Base-by-base conservation (phyloP, 2,113 vertebrate species). In the Atrichornis clamosus region DNA sequence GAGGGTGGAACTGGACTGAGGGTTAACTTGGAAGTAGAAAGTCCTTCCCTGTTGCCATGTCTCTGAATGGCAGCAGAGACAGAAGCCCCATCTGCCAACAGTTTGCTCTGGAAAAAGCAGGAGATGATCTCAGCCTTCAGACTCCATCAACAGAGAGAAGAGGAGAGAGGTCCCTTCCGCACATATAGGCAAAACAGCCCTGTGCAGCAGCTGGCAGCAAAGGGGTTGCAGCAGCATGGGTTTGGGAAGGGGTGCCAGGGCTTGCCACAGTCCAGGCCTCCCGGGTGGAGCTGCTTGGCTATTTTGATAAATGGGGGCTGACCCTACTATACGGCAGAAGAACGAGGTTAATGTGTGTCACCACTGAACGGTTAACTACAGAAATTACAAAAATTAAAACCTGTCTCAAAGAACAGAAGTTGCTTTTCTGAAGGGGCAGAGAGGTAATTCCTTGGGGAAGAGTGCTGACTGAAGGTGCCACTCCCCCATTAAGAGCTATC, bases 341-440 rank as follows among this genome's bases (percentile, higher is more conserved):
- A 86, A 94, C 15, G 50, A 92, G 52, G 79, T 88, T 89, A 95
- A 94, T 42, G 32, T 67, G 44, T 72, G 44, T 60, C 58, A 88
- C 33, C 30, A 32, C 19, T 83, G 64, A 91, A 65, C 6, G 15
- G 41, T 79, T 79, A 85, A 65, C 39, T 76, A 58, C 0, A 0
- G 49, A 82, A 95, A 76, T 19, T 3, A 37, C 33, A 89, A 59
- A 88, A 89, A 75, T 16, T 7, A 59, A 89, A 73, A 63, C 62
- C 50, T n/a, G 26, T 27, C 81, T 74, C 41, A 55, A 79, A 58
- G 63, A 77, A 88, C 33, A 90, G 68, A 65, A 77, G 35, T 3
- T 64, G 41, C 30, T 85, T 87, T 91, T 73, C 75, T 80, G 46
- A 80, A 85, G 26, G 55, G 22, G 32, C 8, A 19, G 75, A 93